These are phyloP conservation scores for Andrena chrysosceles DNA, from an alignment of 2,888 invertebrate genomes.

Conservation along the genomic window DNA sequence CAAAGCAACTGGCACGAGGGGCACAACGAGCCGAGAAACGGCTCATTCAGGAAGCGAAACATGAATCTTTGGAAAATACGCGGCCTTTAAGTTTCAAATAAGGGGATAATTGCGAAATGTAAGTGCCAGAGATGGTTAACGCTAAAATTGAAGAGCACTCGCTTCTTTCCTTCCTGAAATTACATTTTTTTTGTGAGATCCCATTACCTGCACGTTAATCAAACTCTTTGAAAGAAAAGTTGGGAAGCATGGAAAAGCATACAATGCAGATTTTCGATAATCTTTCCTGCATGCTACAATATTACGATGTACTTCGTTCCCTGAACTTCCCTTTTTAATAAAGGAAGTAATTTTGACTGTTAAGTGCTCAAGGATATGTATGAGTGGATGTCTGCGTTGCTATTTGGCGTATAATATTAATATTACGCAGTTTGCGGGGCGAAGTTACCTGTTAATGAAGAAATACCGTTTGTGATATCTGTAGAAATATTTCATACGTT, in stretches of 20 bases:
- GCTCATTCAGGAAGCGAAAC: neutral
- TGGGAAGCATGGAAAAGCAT: too few species aligned
- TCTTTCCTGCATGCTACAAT: neutral
- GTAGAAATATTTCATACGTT: neutral
- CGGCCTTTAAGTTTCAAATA: conserved; percentile 12
- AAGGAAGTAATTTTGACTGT: neutral
- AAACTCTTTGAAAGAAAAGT: conserved; percentile 2
- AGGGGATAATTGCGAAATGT: neutral
- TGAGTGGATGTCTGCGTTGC: too few species aligned
- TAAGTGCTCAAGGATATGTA: too few species aligned
- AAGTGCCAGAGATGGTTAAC: too few species aligned
- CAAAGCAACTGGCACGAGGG: neutral
- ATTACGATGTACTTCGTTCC: conserved; percentile 1
- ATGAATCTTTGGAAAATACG: neutral
- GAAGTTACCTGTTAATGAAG: neutral
- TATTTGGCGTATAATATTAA: neutral
- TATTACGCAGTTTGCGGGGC: neutral
- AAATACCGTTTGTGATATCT: neutral
- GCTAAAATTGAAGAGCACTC: neutral
- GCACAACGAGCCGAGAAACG: conserved; percentile 8
- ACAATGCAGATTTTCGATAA: conserved; percentile 18
- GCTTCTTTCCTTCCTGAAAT: neutral
- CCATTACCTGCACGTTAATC: neutral
- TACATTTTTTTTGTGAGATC: neutral
- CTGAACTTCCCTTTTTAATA: conserved; percentile 18